Evolutionary conservation across 1,140 invertebrate genomes (phyloP).

Genomic region (Parasteatoda tepidariorum): DNA sequence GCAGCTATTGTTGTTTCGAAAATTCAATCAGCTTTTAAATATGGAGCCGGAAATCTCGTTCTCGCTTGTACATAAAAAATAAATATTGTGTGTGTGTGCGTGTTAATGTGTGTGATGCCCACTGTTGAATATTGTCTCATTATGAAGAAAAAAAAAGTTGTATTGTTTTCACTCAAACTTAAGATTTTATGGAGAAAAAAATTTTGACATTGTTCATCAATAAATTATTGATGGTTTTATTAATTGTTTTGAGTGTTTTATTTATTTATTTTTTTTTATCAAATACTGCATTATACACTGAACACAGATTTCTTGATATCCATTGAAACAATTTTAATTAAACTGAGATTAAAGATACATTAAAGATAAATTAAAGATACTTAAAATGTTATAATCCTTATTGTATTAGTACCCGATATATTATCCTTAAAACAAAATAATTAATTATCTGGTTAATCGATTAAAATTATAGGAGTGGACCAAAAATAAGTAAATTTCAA

Average conservation of each 20-base stretch:
- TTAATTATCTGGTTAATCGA: too few species aligned
- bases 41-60: constrained; percentile 50
- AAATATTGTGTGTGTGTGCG: constrained; percentile 53
- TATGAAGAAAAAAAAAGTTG: constrained; percentile 52
- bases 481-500: too few species aligned
- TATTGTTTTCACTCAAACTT: constrained; percentile 58
- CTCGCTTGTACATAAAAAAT: constrained; percentile 55
- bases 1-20: constrained; percentile 57
- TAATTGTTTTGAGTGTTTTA: constrained; percentile 7
- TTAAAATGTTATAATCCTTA: too few species aligned
- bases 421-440: too few species aligned
- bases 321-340: too few species aligned
- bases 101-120: constrained; percentile 49
- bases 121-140: constrained; percentile 57
- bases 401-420: too few species aligned
- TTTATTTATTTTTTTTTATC: too few species aligned
- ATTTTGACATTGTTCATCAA: constrained; percentile 58
- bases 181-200: constrained; percentile 55
- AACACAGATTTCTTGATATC: too few species aligned
- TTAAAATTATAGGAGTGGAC: too few species aligned
- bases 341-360: too few species aligned
- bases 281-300: too few species aligned
- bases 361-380: too few species aligned
- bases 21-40: constrained; percentile 51
- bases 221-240: constrained; percentile 59